Percentiles rank a stretch among this genome's conserved stretches.
These are phyloP conservation scores for Neopipo cinnamomea DNA, from an alignment of 2,113 vertebrate genomes.

Conservation along the genomic window DNA sequence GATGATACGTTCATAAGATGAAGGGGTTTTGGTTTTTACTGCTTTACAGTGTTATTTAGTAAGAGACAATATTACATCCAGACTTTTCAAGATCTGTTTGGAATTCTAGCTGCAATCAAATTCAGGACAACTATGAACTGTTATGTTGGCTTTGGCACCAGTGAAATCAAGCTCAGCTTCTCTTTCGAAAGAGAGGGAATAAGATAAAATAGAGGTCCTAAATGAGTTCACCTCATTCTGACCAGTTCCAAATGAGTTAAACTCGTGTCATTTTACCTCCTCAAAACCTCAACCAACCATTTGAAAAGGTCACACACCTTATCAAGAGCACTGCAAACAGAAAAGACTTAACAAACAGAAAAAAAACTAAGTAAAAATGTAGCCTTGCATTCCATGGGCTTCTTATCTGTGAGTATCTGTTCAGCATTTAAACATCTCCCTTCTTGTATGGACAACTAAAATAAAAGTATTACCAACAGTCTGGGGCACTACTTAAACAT, in stretches of 20 bases:
- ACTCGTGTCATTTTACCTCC: not conserved
- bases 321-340: constrained; percentile 11
- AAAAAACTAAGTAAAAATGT: not conserved
- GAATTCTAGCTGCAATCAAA: not conserved
- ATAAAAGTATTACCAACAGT: not conserved
- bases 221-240: not conserved
- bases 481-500: not conserved
- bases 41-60: not conserved
- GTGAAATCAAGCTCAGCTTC: not conserved
- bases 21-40: not conserved
- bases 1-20: not conserved
- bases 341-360: not conserved
- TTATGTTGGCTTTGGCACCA: not conserved
- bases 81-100: not conserved
- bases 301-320: constrained; percentile 1
- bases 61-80: not conserved
- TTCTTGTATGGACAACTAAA: not conserved
- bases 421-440: not conserved
- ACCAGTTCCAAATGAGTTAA: constrained; percentile 19
- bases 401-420: not conserved
- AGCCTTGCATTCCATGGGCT: not conserved
- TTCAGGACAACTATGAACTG: not conserved
- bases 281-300: not conserved
- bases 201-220: not conserved
- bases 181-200: not conserved